Conservation (phyloP, 2,113 vertebrate species). For the Thamnophis sirtalis region DNA sequence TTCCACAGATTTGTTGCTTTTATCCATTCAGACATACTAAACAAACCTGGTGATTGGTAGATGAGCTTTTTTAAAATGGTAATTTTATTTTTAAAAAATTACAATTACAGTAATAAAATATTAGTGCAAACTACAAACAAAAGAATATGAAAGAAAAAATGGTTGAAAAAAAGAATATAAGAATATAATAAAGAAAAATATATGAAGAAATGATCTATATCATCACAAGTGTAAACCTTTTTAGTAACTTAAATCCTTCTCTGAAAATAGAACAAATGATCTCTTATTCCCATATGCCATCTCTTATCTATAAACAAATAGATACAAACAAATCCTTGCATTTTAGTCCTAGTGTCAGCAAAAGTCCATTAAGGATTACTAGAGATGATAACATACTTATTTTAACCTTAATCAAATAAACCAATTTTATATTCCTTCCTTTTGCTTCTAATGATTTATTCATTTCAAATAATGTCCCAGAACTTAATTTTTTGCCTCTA, state of each 20-base stretch:
- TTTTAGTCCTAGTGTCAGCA: not conserved
- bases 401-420: not conserved
- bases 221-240: not conserved
- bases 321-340: not conserved
- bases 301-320: not conserved
- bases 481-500: not conserved
- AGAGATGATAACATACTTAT: not conserved
- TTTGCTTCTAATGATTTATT: not conserved
- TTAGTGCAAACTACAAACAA: not conserved
- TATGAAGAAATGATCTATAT: not conserved
- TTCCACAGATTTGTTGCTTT: not conserved
- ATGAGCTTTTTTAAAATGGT: not conserved
- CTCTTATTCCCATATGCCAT: not conserved
- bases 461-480: not conserved
- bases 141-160: not conserved
- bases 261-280: not conserved
- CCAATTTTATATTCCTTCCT: not conserved
- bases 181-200: not conserved
- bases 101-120: not conserved
- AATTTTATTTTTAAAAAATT: not conserved
- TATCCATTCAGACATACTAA: not conserved
- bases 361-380: not conserved
- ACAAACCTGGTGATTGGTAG: not conserved
- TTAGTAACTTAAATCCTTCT: not conserved
- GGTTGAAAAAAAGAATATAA: not conserved